Percentiles rank a stretch among this genome's conserved stretches.
Evolutionary conservation across 2,113 vertebrate species (phyloP).

Genomic region (Muntiacus muntjak): DNA sequence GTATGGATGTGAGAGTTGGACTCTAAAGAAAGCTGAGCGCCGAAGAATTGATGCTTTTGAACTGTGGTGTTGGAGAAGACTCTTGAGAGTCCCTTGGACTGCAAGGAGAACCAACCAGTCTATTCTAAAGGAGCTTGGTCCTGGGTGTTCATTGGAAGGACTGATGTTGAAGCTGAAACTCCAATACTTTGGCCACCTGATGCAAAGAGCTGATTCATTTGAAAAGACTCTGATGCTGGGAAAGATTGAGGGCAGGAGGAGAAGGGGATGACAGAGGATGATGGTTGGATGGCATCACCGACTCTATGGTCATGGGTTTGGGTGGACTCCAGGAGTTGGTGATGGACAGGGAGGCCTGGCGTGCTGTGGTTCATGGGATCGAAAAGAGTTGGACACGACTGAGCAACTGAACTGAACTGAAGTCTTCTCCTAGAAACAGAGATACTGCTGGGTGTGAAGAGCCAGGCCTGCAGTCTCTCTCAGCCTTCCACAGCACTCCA

Average conservation of each 20-base stretch:
- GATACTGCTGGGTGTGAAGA: neutral
- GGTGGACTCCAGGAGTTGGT: neutral
- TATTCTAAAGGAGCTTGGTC: neutral
- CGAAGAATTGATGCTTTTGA: neutral
- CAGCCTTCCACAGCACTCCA: neutral
- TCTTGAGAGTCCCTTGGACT: neutral
- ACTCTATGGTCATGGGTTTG: neutral
- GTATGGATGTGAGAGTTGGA: neutral
- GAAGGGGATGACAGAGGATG: neutral
- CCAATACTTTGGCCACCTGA: neutral
- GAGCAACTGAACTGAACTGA: neutral
- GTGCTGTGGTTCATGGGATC: neutral
- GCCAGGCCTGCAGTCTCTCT: neutral
- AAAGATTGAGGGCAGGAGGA: neutral
- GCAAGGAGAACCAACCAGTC: neutral
- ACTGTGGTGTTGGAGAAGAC: neutral
- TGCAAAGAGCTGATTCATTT: neutral
- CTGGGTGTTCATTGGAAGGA: neutral
- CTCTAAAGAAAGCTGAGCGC: neutral
- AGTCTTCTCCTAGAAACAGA: neutral
- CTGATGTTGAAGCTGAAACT: neutral
- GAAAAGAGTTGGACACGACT: neutral
- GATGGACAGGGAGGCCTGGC: neutral
- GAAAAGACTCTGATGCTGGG: neutral
- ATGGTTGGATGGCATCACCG: neutral